Evolutionary conservation across 2,888 invertebrate genomes (phyloP).

Genomic region (Pachydiplax longipennis): DNA sequence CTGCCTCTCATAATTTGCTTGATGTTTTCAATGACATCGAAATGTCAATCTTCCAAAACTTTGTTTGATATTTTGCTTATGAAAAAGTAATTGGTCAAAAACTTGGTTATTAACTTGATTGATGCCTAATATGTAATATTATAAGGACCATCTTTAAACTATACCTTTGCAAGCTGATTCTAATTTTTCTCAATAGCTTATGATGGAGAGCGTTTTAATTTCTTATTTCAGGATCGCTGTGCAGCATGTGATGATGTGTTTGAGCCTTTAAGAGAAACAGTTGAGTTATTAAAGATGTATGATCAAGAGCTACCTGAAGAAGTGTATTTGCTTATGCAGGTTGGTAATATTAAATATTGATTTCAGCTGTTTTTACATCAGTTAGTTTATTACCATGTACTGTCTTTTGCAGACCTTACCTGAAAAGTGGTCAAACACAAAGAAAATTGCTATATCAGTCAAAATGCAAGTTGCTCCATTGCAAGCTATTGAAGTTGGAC

Average conservation of each 20-base stretch:
- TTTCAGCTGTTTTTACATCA: not conserved
- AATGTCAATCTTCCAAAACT: no score
- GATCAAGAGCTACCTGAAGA: constrained; percentile 88
- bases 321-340: constrained; percentile 73
- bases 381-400: no score
- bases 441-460: constrained; percentile 81
- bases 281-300: constrained; percentile 82
- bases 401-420: constrained; percentile 75
- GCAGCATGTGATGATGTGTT: constrained; percentile 80
- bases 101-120: no score
- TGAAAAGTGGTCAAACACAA: constrained; percentile 85
- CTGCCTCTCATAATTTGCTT: no score
- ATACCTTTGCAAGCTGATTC: no score
- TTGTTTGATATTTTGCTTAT: no score
- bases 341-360: constrained; percentile 53
- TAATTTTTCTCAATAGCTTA: no score
- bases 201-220: no score
- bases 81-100: no score
- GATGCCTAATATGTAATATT: no score
- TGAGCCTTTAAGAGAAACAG: constrained; percentile 84
- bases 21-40: no score
- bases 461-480: constrained; percentile 88
- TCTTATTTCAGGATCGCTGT: not conserved
- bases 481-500: constrained; percentile 86
- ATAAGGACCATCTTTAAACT: no score